These are phyloP conservation scores for Ceratitis capitata DNA, from an alignment of 1,140 invertebrate genomes.

Conservation along the genomic window DNA sequence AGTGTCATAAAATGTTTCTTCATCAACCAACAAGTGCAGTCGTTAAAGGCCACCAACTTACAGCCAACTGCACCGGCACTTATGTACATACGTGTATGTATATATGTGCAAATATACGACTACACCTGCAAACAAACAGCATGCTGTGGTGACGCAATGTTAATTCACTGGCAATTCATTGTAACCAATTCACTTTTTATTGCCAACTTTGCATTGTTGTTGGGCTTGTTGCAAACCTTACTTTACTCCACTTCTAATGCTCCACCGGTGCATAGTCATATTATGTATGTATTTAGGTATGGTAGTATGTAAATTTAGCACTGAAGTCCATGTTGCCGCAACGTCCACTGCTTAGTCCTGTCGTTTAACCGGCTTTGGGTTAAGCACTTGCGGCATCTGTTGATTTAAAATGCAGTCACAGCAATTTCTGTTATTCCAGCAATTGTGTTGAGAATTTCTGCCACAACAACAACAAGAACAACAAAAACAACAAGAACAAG, in stretches of 20 bases:
- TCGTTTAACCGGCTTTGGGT: not conserved
- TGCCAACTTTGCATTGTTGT: conserved; percentile 31
- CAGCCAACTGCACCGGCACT: not conserved
- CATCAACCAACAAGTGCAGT: not conserved
- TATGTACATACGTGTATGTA: not conserved
- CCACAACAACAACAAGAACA: not conserved
- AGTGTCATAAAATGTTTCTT: conserved; percentile 13
- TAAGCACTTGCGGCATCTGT: conserved; percentile 34
- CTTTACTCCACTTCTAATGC: not conserved
- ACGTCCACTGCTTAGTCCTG: conserved; percentile 1
- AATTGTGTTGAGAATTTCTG: conserved; percentile 20
- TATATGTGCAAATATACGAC: not conserved
- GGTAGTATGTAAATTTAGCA: not conserved
- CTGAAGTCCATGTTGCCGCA: not conserved
- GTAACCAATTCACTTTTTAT: conserved; percentile 33
- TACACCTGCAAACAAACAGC: not conserved
- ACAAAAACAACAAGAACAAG: not conserved
- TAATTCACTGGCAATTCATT: conserved; percentile 28
- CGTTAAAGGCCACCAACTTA: not conserved
- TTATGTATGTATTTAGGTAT: too few relatives aligned
- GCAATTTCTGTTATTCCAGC: conserved; percentile 16
- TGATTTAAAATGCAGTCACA: conserved; percentile 34
- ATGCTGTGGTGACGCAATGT: not conserved
- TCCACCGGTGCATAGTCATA: too few relatives aligned
- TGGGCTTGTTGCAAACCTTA: not conserved